Conservation (phyloP, 2,113 vertebrate species). For the Parotia lawesii region DNA sequence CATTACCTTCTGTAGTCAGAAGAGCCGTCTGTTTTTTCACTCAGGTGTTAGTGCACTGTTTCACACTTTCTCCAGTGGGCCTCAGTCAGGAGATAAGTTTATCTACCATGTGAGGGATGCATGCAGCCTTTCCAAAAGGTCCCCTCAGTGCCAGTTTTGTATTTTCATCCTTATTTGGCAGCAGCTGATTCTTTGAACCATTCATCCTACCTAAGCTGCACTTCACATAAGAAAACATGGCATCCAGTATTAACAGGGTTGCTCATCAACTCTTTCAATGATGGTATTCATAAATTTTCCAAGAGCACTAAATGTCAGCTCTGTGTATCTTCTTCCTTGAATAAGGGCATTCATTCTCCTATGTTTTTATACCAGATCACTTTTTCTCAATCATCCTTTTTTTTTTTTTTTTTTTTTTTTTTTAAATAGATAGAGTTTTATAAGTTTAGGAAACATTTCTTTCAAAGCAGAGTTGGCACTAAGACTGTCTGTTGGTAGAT, state of each 20-base stretch:
- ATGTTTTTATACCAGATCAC: not conserved
- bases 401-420: not conserved
- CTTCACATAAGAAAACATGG: not conserved
- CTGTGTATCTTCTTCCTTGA: not conserved
- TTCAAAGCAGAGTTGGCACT: not conserved
- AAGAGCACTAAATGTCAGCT: not conserved
- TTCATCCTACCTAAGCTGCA: not conserved
- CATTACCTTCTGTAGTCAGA: not conserved
- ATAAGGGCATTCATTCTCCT: not conserved
- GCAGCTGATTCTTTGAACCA: not conserved
- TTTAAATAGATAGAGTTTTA: not conserved
- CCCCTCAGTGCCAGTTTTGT: not conserved
- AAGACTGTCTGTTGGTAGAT: not conserved
- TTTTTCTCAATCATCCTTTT: not conserved
- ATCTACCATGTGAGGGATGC: rapidly evolving
- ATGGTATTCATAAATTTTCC: not conserved
- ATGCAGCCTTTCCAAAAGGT: not conserved
- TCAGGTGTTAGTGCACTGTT: not conserved
- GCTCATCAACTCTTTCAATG: not conserved
- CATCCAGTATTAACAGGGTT: not conserved
- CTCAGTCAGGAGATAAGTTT: not conserved
- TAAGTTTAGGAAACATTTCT: not conserved
- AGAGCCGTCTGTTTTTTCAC: not conserved
- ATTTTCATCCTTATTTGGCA: slow-evolving; percentile 20
- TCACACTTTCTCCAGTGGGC: not conserved